These are phyloP conservation scores for Erebia aethiops DNA, from an alignment of 2,888 invertebrate genomes.

Conservation along the genomic window DNA sequence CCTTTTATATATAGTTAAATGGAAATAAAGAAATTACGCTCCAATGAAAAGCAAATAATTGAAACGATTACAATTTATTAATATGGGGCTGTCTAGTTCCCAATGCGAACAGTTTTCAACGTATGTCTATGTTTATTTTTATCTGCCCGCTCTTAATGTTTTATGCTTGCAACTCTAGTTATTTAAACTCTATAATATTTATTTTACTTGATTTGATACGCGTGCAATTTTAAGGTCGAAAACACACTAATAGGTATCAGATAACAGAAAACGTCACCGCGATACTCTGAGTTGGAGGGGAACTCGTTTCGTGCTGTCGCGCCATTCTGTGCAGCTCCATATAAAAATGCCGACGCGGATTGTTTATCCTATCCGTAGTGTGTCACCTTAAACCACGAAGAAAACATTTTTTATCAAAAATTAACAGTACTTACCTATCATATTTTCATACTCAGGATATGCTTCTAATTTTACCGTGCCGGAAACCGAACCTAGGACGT, in stretches of 20 bases:
- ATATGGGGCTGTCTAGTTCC: slow-evolving; percentile 18
- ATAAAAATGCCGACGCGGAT: no score
- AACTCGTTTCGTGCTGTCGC: no score
- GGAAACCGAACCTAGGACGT: neutral
- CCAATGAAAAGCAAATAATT: slow-evolving; percentile 27
- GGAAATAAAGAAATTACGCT: slow-evolving; percentile 28
- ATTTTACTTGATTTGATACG: neutral
- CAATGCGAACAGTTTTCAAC: slow-evolving; percentile 12
- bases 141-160: neutral
- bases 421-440: no score
- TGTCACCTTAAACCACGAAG: no score
- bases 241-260: no score
- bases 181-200: neutral
- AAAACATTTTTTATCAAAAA: no score
- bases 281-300: no score
- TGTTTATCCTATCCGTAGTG: no score
- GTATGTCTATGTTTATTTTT: neutral
- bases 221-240: no score
- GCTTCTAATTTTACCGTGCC: neutral
- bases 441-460: no score
- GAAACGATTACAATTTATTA: slow-evolving; percentile 29
- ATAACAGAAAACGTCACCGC: no score
- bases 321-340: no score
- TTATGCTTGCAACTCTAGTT: neutral
- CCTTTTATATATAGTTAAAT: slow-evolving; percentile 31